Evolutionary conservation across 2,888 invertebrate genomes (phyloP), one percentile per base, ranked within the genome.

Genomic region (Drosophila cyrtoloma): DNA sequence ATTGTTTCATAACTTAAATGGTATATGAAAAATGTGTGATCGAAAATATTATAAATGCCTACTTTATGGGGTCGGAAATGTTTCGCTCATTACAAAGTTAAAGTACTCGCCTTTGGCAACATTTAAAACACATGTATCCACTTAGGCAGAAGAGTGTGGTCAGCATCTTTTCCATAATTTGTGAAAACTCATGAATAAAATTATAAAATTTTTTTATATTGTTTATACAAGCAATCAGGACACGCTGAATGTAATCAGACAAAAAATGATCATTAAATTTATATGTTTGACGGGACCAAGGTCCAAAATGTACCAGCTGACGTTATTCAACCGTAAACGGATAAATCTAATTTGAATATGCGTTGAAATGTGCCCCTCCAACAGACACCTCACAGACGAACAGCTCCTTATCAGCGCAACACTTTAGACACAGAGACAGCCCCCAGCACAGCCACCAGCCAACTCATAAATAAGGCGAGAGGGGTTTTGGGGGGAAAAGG

Each of bases 311-410:
- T 26, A 47, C 30, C 78, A 72, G 73, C 69, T 62, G 82, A 35
- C 33, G 56, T n/a, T 47, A 44, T 51, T 56, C 35, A 47, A 62
- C 52, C 53, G 60, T 85, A 76, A 88, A 72, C 62, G 79, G 75
- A 71, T 83, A 89, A 81, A 88, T 88, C 89, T 77, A 90, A 86
- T 86, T 86, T 86, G 84, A 90, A 89, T 90, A 86, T 70, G 73
- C 75, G 90, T 71, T 68, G 69, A 66, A 79, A 89, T 89, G 85
- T 75, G 71, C 71, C 70, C 72, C 61, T 12, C 33, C 37, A n/a
- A 59, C 68, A 65, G 55, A 56, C 56, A 55, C 55, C 35, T 71
- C 77, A 77, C 69, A 75, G 80, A 62, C 65, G 55, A 55, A 47
- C 62, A 68, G 42, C 51, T 65, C 51, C 77, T 59, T 80, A 81